These are phyloP conservation scores for Gryllus bimaculatus DNA, from an alignment of 1,140 invertebrate genomes.

Conservation along the genomic window DNA sequence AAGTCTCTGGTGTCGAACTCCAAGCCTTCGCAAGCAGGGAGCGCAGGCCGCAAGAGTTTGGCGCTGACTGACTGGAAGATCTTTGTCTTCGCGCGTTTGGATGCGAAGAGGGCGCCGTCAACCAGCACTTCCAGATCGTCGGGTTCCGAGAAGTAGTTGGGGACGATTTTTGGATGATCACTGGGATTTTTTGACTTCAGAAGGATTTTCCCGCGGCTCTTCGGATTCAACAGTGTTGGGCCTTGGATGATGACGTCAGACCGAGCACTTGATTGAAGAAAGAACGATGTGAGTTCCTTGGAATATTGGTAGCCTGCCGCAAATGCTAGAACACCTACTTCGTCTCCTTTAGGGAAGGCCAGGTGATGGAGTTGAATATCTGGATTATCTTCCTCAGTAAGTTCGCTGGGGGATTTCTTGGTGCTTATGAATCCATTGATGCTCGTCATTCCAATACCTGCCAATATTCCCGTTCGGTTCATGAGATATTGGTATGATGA, in stretches of 20 bases:
- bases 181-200: slow-evolving; percentile 36
- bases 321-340: not conserved
- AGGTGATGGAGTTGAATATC: slow-evolving; percentile 44
- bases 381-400: slow-evolving; percentile 33
- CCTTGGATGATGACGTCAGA: slow-evolving; percentile 28
- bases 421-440: slow-evolving; percentile 16
- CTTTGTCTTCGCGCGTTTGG: slow-evolving; percentile 25
- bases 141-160: slow-evolving; percentile 34
- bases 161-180: slow-evolving; percentile 41
- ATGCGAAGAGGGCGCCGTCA: slow-evolving; percentile 25
- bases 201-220: slow-evolving; percentile 33
- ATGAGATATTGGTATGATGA: slow-evolving; percentile 18
- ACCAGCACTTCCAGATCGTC: slow-evolving; percentile 28
- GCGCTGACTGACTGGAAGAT: slow-evolving; percentile 31
- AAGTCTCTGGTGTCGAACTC: slow-evolving; percentile 44
- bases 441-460: slow-evolving; percentile 7
- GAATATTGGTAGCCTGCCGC: not conserved
- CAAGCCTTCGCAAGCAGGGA: slow-evolving; percentile 36
- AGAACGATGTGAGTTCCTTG: not conserved
- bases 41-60: slow-evolving; percentile 27
- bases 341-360: slow-evolving; percentile 22
- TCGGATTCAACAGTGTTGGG: slow-evolving; percentile 30
- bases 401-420: not conserved
- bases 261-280: slow-evolving; percentile 25
- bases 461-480: slow-evolving; percentile 17